Conservation (phyloP, 2,888 invertebrate genomes). For the Syrista parreyssii region DNA sequence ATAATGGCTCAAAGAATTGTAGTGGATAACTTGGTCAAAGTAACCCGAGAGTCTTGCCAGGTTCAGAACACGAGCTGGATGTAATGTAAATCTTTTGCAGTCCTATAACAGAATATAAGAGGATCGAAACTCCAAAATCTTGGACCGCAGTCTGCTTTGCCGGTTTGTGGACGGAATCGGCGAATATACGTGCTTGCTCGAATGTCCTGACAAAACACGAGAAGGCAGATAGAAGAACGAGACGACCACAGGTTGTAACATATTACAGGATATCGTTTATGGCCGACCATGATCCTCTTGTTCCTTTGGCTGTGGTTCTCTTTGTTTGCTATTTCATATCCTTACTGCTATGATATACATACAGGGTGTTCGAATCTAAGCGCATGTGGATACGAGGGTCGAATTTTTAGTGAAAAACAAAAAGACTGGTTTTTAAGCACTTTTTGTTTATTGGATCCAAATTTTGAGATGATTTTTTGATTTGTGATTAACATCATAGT, state of each 20-base stretch:
- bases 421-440: not conserved
- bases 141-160: not conserved
- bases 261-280: conserved; percentile 49
- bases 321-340: conserved; percentile 14
- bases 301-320: conserved; percentile 25
- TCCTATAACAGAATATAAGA: not conserved
- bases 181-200: not conserved
- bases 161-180: not conserved
- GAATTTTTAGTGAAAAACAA: conserved; percentile 8
- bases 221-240: conserved; percentile 8
- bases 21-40: not conserved
- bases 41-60: not conserved
- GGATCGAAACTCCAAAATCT: not conserved
- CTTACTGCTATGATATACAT: conserved; percentile 10
- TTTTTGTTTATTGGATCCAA: not conserved
- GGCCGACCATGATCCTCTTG: conserved; percentile 38
- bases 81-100: not conserved
- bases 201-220: not conserved
- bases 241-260: conserved; percentile 50
- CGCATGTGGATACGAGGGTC: conserved; percentile 12
- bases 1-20: not conserved
- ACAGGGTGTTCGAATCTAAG: conserved; percentile 29
- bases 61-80: not conserved
- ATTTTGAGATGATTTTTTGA: not conserved
- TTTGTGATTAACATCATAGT: too few relatives aligned